phyloP scores from a whole-genome alignment of 2,113 vertebrate species.

The Chlorodrepanis virens region DNA sequence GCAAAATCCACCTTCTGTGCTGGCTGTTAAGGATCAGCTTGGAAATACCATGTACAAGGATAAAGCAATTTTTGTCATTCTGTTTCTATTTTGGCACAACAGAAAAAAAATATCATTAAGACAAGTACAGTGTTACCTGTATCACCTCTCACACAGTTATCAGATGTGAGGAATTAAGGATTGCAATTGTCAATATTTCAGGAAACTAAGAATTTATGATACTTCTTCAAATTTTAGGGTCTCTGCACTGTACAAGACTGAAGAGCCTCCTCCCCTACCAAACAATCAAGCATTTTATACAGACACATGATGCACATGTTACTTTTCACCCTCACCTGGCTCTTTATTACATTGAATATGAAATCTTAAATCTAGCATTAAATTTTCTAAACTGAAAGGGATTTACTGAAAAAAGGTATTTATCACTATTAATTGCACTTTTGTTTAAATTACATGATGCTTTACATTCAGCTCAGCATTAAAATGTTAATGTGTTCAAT shows the following conservation, averaged over 20 bases:
- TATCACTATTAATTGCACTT: conserved; percentile 20
- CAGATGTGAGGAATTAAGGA: background rate
- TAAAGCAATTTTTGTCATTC: background rate
- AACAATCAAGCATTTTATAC: background rate
- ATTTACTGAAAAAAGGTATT: conserved; percentile 5
- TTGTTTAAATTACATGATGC: background rate
- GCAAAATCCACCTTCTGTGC: conserved; percentile 95
- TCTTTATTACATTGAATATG: conserved; percentile 36
- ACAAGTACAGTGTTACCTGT: background rate
- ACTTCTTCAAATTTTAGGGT: background rate
- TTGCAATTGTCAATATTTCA: background rate
- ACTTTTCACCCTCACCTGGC: conserved; percentile 28
- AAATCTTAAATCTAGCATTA: conserved; percentile 51
- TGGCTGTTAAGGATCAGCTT: conserved; percentile 76
- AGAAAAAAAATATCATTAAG: background rate
- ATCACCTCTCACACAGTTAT: background rate
- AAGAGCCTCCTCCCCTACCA: conserved; percentile 18
- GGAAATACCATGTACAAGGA: background rate
- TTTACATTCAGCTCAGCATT: background rate
- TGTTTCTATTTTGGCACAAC: background rate
- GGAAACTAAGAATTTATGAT: background rate
- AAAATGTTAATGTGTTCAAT: conserved; percentile 19
- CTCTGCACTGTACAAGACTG: background rate
- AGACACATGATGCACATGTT: conserved; percentile 22
- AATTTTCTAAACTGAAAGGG: conserved; percentile 9